Base-by-base conservation (phyloP, 2,888 invertebrate species). In the Eupithecia abbreviata region DNA sequence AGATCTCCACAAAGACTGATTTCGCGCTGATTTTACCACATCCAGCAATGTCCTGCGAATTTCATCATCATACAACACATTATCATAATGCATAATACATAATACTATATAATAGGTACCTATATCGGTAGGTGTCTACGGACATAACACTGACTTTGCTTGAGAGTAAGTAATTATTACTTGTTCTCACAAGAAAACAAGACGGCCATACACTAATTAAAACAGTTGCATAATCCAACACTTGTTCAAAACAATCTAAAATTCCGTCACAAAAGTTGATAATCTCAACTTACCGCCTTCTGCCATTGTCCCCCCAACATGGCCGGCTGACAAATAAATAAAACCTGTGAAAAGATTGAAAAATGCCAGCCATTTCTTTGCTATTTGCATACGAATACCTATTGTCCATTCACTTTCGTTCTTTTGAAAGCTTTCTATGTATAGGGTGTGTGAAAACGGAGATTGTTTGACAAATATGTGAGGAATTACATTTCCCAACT, bases 351-450 rank as follows among this genome's bases (percentile, higher is more conserved):
- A 84, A 85, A 80, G 85, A 86, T 84, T 85, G 83, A 88, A 84
- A 88, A 88, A 89, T 86, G 84, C 85, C 84, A 81, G 76, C 85
- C 84, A 84, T 84, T 85, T 86, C 85, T 81, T 78, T 81, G 76
- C 73, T 82, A 89, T 91, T 91, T 86, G 85, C 90, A 91, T 91
- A 88, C 85, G 88, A 90, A 90, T 87, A 84, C 81, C 78, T 80
- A 79, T 84, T 81, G 83, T 86, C 88, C 89, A 88, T 87, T 87
- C 88, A 89, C 89, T 89, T 88, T 88, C 87, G 81, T 85, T 85
- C 84, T 83, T 85, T 84, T 82, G 79, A 83, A 82, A 82, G 73
- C 81, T 82, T 82, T 85, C 84, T 79, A 84, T 74, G 76, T 69
- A 51, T 18, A 77, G 67, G 75, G 55, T 45, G 45, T 41, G 41